A percentile compares a stretch with the other conserved stretches of the same genome.
phyloP scores from a whole-genome alignment of 2,888 invertebrate species.

The Lissocephala sabroskyi region DNA sequence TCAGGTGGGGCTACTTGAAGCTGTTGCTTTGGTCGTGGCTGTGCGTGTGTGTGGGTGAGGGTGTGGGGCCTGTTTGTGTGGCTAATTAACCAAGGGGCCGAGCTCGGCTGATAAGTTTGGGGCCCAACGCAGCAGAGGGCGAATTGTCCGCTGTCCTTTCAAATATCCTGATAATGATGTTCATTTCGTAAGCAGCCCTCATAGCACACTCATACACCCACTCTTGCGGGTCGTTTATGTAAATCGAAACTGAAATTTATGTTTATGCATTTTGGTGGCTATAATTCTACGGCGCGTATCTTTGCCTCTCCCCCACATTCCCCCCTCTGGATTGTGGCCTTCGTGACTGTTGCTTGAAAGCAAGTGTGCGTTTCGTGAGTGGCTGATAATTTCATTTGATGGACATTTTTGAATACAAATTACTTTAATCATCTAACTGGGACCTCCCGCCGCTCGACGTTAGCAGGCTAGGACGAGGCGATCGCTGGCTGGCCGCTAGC shows the following conservation, averaged over 20 bases:
- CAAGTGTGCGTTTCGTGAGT: conserved; percentile 60
- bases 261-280: conserved; percentile 23
- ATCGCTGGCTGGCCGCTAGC: too few species aligned
- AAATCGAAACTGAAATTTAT: conserved; percentile 40
- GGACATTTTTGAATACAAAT: conserved; percentile 56
- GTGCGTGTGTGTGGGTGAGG: conserved; percentile 12
- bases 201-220: conserved; percentile 29
- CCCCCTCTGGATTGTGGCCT: too few species aligned
- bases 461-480: too few species aligned
- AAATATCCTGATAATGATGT: conserved; percentile 47
- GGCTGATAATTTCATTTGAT: conserved; percentile 59
- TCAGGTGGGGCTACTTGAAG: neutral
- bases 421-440: conserved; percentile 76
- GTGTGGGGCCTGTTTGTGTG: too few species aligned
- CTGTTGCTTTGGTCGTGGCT: neutral
- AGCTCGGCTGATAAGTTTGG: too few species aligned
- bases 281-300: conserved; percentile 37
- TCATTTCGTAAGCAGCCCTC: conserved; percentile 59
- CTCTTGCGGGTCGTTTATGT: conserved; percentile 31
- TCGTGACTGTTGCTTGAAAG: conserved; percentile 66
- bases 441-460: too few species aligned
- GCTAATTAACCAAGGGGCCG: conserved; percentile 55
- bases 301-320: too few species aligned
- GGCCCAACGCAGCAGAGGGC: too few species aligned
- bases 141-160: too few species aligned